phyloP scores from a whole-genome alignment of 2,797 vertebrate species.

The Gobionotothen gibberifrons region DNA sequence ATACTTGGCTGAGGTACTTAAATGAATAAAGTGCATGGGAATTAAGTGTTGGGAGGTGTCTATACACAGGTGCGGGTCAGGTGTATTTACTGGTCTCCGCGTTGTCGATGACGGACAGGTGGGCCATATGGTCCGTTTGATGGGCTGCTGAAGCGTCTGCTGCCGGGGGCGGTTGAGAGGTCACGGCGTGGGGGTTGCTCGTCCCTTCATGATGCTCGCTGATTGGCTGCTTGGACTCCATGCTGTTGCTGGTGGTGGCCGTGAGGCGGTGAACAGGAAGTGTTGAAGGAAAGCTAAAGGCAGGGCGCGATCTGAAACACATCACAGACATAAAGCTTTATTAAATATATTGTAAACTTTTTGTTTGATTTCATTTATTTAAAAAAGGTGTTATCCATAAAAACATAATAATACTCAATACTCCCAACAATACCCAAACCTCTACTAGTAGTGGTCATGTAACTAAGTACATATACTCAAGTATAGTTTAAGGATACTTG shows the following conservation, averaged over 20 bases:
- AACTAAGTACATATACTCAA: too few relatives aligned
- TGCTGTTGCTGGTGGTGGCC: constrained; percentile 42
- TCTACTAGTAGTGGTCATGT: too few relatives aligned
- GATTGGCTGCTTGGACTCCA: constrained; percentile 58
- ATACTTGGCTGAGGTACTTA: too few relatives aligned
- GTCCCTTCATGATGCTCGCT: constrained; percentile 31
- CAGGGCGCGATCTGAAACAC: constrained; percentile 16
- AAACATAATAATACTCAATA: too few relatives aligned
- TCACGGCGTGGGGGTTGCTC: constrained; percentile 5
- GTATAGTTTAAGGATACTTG: too few relatives aligned
- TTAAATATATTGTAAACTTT: too few relatives aligned
- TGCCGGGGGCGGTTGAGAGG: constrained; percentile 37
- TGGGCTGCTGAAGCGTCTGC: neutral
- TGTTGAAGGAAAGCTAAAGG: constrained; percentile 13
- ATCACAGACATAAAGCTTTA: neutral
- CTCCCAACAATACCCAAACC: too few relatives aligned
- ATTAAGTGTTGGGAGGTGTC: neutral
- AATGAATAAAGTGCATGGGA: neutral
- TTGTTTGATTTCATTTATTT: too few relatives aligned
- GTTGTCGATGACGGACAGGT: constrained; percentile 64
- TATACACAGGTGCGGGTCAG: neutral
- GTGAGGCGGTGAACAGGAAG: neutral
- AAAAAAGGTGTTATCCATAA: too few relatives aligned
- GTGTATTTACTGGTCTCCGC: constrained; percentile 64
- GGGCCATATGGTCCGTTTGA: constrained; percentile 43